phyloP scores from a whole-genome alignment of 2,888 invertebrate genomes.

The Cephus spinipes region DNA sequence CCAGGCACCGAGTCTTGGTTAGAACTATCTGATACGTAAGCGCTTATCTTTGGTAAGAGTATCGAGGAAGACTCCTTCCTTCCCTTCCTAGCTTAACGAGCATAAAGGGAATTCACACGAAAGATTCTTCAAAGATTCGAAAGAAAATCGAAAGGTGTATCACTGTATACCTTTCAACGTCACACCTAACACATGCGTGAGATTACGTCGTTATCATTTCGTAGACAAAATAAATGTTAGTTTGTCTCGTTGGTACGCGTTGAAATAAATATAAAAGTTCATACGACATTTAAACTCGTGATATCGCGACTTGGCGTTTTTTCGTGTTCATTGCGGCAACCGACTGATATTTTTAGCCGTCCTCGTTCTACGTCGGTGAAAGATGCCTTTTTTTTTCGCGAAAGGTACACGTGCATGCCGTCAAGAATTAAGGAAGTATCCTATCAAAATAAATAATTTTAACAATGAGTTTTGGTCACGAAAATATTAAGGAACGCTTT shows the following conservation, averaged over 20 bases:
- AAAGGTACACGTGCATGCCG: not conserved
- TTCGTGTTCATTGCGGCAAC: not conserved
- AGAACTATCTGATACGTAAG: not conserved
- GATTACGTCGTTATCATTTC: not conserved
- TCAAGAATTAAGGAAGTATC: not conserved
- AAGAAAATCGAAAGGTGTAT: not conserved
- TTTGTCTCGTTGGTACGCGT: not conserved
- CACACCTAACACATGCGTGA: not conserved
- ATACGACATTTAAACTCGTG: not conserved
- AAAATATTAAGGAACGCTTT: not conserved
- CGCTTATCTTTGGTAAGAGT: not conserved
- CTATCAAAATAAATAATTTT: slow-evolving; percentile 2
- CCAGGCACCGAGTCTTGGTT: slow-evolving; percentile 1
- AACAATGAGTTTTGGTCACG: not conserved
- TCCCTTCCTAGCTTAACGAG: not conserved
- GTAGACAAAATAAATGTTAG: not conserved
- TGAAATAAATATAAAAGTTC: not conserved
- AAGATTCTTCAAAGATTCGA: not conserved
- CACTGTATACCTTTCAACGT: not conserved
- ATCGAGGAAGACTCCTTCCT: not conserved
- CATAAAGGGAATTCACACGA: not conserved
- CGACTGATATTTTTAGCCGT: not conserved
- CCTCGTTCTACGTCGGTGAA: not conserved
- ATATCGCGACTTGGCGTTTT: not conserved
- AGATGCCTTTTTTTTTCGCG: not conserved